A percentile compares a stretch with the other conserved stretches of the same genome.
phyloP scores from a whole-genome alignment of 2,797 vertebrate genomes.

The Chaenodraco wilsoni region DNA sequence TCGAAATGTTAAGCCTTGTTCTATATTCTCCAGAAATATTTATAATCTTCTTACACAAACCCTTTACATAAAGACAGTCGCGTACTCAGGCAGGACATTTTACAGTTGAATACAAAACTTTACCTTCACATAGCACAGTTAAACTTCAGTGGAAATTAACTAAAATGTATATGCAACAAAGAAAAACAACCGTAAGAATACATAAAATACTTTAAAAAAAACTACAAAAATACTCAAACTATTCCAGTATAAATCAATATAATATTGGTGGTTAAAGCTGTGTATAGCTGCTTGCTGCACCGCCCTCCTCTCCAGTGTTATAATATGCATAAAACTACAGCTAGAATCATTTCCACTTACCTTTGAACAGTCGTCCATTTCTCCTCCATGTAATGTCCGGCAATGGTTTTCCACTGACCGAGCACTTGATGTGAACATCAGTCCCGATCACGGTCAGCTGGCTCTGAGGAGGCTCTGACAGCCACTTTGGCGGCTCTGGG shows the following conservation, averaged over 20 bases:
- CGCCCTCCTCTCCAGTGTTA: slow-evolving; percentile 2
- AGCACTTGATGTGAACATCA: slow-evolving; percentile 88
- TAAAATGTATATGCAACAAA: no score
- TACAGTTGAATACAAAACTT: not conserved
- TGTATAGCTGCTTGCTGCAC: not conserved
- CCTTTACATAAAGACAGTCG: not conserved
- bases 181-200: not conserved
- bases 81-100: not conserved
- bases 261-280: not conserved
- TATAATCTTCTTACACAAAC: not conserved
- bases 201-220: no score
- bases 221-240: no score
- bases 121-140: not conserved
- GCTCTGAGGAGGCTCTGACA: slow-evolving; percentile 83
- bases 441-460: slow-evolving; percentile 85
- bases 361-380: slow-evolving; percentile 85
- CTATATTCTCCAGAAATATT: not conserved
- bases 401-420: slow-evolving; percentile 87
- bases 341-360: slow-evolving; percentile 77
- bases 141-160: not conserved
- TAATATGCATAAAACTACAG: slow-evolving; percentile 21
- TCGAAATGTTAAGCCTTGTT: not conserved
- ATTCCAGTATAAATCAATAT: no score
- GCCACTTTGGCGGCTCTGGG: slow-evolving; percentile 92
- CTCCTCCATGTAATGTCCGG: slow-evolving; percentile 89